Evolutionary conservation across 1,140 invertebrate species (phyloP).

Genomic region (Drosophila parvula): DNA sequence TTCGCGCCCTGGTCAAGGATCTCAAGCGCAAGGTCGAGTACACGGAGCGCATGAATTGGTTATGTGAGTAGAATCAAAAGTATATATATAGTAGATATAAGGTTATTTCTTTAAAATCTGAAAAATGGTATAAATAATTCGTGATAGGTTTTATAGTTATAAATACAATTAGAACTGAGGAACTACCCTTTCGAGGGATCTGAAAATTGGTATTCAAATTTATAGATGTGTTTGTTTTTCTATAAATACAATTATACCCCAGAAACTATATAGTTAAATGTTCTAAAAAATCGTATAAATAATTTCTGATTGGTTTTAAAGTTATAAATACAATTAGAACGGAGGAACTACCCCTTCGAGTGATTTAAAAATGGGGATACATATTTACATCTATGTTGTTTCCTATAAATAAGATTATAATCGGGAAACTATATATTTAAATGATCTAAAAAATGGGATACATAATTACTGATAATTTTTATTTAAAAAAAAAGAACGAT

Average conservation of each 20-base stretch:
- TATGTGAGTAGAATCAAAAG: conserved; percentile 76
- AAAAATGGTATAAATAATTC: background rate
- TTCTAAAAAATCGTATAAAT: background rate
- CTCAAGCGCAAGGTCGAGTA: conserved; percentile 84
- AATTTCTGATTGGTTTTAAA: too few species aligned
- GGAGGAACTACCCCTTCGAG: too few species aligned
- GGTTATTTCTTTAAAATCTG: background rate
- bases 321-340: too few species aligned
- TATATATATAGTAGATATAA: background rate
- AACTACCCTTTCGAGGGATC: background rate
- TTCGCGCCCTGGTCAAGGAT: conserved; percentile 79
- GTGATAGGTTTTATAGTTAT: background rate
- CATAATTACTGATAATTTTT: background rate
- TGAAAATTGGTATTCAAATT: background rate
- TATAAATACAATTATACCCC: too few species aligned
- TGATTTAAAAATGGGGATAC: too few species aligned
- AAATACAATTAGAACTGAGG: background rate
- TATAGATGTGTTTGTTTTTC: too few species aligned
- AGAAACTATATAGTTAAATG: background rate
- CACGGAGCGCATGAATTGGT: conserved; percentile 84
- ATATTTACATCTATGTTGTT: too few species aligned
- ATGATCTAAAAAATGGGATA: background rate
- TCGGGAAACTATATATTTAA: background rate
- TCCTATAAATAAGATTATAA: background rate
- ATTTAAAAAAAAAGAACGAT: too few species aligned